phyloP scores from a whole-genome alignment of 2,797 vertebrate genomes.

The Chaunax sp. region DNA sequence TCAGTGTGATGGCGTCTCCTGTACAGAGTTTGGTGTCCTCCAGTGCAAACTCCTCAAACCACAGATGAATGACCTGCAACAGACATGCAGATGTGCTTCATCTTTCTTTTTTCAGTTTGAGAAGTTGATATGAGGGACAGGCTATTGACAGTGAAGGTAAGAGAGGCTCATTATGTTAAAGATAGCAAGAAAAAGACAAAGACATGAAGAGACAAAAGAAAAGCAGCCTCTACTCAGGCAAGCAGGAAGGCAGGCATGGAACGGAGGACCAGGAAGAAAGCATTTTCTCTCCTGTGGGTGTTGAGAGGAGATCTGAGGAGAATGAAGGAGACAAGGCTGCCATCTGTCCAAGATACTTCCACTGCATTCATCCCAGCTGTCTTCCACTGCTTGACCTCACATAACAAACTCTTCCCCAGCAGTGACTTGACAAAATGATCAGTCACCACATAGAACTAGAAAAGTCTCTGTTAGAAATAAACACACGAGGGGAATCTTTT shows the following conservation, averaged over 20 bases:
- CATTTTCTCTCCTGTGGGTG: constrained; percentile 47
- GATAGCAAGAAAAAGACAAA: neutral
- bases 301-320: constrained; percentile 47
- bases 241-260: constrained; percentile 29
- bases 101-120: constrained; percentile 19
- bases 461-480: constrained; percentile 7
- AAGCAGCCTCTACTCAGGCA: no score
- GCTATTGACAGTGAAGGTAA: constrained; percentile 1
- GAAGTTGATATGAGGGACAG: constrained; percentile 1
- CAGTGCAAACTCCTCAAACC: constrained; percentile 83
- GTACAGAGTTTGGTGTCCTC: constrained; percentile 76
- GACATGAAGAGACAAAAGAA: neutral
- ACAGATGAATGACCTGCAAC: constrained; percentile 84
- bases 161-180: neutral
- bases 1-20: constrained; percentile 78
- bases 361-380: constrained; percentile 60
- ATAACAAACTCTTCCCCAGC: constrained; percentile 51
- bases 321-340: constrained; percentile 65
- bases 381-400: constrained; percentile 57
- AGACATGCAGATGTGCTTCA: constrained; percentile 45
- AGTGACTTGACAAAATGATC: constrained; percentile 40
- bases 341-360: constrained; percentile 66
- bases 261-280: constrained; percentile 35
- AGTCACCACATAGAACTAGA: constrained; percentile 10
- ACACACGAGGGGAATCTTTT: neutral